phyloP scores from a whole-genome alignment of 1,140 invertebrate species.

The Aphis craccivora region DNA sequence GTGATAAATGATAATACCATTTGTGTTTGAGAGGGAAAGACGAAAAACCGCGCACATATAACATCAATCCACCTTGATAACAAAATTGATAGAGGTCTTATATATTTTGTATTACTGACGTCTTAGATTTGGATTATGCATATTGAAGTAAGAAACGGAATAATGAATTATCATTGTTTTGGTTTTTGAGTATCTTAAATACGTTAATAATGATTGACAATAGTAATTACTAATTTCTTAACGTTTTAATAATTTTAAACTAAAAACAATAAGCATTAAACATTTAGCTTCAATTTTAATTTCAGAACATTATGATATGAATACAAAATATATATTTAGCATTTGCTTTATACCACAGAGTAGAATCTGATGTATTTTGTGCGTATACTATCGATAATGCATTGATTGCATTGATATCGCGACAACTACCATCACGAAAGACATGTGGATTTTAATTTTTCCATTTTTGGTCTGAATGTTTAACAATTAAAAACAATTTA shows the following conservation, averaged over 20 bases:
- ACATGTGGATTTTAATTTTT: background rate
- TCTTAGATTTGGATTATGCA: background rate
- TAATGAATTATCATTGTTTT: background rate
- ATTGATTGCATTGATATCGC: background rate
- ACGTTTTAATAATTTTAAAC: background rate
- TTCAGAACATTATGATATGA: too few species aligned
- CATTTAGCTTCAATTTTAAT: background rate
- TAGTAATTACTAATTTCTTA: background rate
- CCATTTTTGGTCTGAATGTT: background rate
- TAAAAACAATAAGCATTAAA: too few species aligned
- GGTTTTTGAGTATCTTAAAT: background rate
- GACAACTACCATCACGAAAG: background rate
- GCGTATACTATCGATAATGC: background rate
- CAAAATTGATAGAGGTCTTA: background rate
- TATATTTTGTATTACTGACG: background rate
- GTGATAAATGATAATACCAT: too few species aligned
- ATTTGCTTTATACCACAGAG: too few species aligned
- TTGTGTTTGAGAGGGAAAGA: too few species aligned
- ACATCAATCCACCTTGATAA: too few species aligned
- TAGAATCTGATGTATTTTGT: too few species aligned
- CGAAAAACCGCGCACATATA: too few species aligned
- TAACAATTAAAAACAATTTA: background rate
- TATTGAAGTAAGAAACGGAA: background rate
- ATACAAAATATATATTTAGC: too few species aligned
- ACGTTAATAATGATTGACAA: background rate